These are phyloP conservation scores for Epinephelus lanceolatus DNA, from an alignment of 2,113 vertebrate species.

Conservation along the genomic window DNA sequence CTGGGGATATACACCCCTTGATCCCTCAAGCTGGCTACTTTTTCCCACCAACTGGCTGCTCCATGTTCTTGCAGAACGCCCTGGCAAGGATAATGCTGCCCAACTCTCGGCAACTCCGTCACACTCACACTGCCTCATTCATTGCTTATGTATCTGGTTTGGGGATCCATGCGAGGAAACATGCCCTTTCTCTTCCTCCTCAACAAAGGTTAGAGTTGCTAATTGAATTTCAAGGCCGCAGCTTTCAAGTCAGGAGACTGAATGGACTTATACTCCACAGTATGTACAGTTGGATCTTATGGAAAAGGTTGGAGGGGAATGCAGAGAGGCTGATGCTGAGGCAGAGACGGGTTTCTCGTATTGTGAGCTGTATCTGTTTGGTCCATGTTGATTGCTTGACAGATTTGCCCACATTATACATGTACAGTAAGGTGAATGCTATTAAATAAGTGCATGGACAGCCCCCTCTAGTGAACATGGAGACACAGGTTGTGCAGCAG, in stretches of 20 bases:
- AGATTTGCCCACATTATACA: neutral
- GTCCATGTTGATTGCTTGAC: neutral
- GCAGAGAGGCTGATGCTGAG: neutral
- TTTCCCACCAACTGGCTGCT: too few relatives aligned
- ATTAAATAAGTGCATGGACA: slow-evolving; percentile 65
- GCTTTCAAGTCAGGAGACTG: neutral
- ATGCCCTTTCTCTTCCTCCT: neutral
- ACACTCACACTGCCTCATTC: neutral
- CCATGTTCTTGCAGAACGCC: too few relatives aligned
- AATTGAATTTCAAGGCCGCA: slow-evolving; percentile 1
- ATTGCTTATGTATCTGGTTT: neutral
- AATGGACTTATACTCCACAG: neutral
- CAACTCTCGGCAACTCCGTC: neutral
- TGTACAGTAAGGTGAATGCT: neutral
- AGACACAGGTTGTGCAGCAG: slow-evolving; percentile 48
- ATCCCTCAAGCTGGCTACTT: too few relatives aligned
- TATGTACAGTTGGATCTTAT: too few relatives aligned
- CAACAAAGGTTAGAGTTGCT: neutral
- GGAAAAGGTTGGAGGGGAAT: neutral
- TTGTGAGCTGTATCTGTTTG: neutral
- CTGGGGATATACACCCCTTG: too few relatives aligned
- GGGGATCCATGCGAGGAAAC: neutral
- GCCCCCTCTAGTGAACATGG: slow-evolving; percentile 82
- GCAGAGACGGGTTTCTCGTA: neutral
- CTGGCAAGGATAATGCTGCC: neutral